Percentiles rank a stretch among this genome's conserved stretches.
Conservation (phyloP, 2,888 invertebrate species). For the Drosophila nr. medialis region DNA sequence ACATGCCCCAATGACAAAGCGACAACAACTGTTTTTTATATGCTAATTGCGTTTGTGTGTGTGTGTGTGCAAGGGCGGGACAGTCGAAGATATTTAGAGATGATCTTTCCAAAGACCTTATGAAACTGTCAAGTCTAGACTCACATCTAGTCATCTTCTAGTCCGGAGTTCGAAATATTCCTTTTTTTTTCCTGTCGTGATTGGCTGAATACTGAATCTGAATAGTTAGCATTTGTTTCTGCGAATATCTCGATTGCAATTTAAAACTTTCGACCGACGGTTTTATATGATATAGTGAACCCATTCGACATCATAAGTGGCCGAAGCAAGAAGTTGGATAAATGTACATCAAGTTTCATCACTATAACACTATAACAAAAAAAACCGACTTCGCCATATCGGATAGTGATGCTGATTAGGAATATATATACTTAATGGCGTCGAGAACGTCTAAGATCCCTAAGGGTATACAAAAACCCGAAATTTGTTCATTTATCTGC, state of each 20-base stretch:
- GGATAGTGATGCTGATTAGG: background rate
- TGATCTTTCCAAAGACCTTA: background rate
- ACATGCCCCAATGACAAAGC: slow-evolving; percentile 38
- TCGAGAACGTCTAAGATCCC: background rate
- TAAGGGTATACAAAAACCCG: background rate
- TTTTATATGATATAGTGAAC: too few species aligned
- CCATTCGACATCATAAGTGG: background rate
- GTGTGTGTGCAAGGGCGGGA: slow-evolving; percentile 19
- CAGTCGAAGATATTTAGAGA: background rate
- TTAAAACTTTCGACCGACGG: background rate
- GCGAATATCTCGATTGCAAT: background rate
- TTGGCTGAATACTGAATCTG: background rate
- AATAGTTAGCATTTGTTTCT: background rate
- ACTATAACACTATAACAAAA: background rate
- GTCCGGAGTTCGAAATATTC: background rate
- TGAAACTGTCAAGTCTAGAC: background rate
- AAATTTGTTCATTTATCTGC: background rate
- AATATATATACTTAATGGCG: background rate
- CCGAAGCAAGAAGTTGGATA: background rate
- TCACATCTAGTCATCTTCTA: background rate
- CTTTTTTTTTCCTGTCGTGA: too few species aligned
- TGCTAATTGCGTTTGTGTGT: slow-evolving; percentile 52
- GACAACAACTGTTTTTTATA: slow-evolving; percentile 28
- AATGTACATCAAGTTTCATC: background rate
- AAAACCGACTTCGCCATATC: too few species aligned